Percentiles rank a stretch among this genome's conserved stretches.
phyloP scores from a whole-genome alignment of 2,113 vertebrate genomes.

The Triplophysa rosa region DNA sequence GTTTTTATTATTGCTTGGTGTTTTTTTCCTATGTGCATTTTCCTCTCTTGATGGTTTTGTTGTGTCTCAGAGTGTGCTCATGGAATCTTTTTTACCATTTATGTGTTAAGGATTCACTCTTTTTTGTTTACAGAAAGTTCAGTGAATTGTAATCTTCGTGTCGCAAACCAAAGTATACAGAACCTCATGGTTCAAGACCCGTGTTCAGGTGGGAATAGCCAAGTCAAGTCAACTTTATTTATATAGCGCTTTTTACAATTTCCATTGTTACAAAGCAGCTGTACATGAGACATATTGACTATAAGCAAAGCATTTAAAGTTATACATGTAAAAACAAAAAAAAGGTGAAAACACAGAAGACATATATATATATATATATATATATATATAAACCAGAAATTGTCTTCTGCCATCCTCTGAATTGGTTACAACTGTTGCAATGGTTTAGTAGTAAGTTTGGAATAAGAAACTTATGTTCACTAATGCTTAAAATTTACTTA shows the following conservation, averaged over 20 bases:
- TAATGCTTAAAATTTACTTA: conserved; percentile 1
- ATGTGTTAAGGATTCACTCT: background rate
- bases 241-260: too few relatives aligned
- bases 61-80: background rate
- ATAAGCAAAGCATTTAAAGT: too few relatives aligned
- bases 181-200: background rate
- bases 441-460: background rate
- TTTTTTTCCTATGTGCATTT: background rate
- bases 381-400: background rate
- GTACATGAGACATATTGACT: too few relatives aligned
- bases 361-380: too few relatives aligned
- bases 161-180: too few relatives aligned
- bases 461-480: background rate
- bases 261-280: too few relatives aligned
- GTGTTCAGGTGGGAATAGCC: background rate
- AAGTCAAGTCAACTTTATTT: too few relatives aligned
- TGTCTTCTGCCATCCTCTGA: background rate
- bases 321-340: too few relatives aligned
- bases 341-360: too few relatives aligned
- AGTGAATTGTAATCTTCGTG: too few relatives aligned
- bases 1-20: background rate
- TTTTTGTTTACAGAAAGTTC: background rate
- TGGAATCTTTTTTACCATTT: background rate
- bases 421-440: background rate
- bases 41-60: background rate